These are phyloP conservation scores for Fundulus diaphanus DNA, from an alignment of 2,797 vertebrate genomes.

Conservation along the genomic window DNA sequence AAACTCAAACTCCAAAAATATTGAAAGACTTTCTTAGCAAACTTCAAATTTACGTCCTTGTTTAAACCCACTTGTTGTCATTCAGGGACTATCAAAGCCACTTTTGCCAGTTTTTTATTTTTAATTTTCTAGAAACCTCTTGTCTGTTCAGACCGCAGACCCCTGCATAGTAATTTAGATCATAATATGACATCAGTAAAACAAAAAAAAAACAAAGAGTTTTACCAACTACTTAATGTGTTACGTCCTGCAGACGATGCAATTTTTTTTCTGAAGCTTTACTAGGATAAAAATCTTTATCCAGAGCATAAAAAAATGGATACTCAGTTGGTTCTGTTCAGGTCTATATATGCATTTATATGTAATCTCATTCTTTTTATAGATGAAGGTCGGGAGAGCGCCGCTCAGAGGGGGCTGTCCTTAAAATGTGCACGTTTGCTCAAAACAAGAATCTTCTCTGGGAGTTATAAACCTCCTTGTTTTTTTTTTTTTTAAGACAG, in stretches of 20 bases:
- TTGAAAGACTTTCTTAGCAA: not conserved
- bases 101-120: not conserved
- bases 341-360: not conserved
- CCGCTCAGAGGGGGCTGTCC: not conserved
- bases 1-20: not conserved
- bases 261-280: not conserved
- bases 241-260: not conserved
- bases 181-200: too few species aligned
- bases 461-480: not conserved
- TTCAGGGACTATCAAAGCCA: not conserved
- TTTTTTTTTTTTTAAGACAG: not conserved
- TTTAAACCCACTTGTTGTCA: not conserved
- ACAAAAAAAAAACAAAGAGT: too few species aligned
- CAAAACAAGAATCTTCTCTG: not conserved
- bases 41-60: not conserved
- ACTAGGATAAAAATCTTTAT: not conserved
- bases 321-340: not conserved
- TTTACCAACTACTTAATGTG: not conserved
- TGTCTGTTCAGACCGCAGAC: too few species aligned
- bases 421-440: not conserved
- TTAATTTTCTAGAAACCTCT: too few species aligned
- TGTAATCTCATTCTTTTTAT: not conserved
- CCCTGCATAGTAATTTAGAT: too few species aligned
- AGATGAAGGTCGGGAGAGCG: not conserved
- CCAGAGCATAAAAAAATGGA: not conserved